phyloP scores from a whole-genome alignment of 1,140 invertebrate species.

The Heliconius hewitsoni region DNA sequence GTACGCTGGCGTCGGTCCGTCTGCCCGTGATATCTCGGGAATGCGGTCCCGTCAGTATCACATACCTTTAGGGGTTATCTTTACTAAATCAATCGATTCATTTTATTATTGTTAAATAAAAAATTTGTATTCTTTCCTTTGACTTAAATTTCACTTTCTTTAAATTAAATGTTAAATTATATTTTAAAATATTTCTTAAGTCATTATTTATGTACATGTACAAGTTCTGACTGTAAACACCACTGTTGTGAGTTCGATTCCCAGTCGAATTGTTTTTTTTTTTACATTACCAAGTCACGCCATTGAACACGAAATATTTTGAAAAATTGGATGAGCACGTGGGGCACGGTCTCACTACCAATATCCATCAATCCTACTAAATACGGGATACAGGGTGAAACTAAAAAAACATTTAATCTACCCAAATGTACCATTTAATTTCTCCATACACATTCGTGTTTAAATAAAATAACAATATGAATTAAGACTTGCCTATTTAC shows the following conservation, averaged over 20 bases:
- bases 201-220: not conserved
- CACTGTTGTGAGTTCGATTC: no score
- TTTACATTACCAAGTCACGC: no score
- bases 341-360: no score
- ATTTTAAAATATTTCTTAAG: not conserved
- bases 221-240: no score
- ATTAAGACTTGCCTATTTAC: conserved; percentile 43
- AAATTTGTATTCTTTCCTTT: not conserved
- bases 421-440: conserved; percentile 34
- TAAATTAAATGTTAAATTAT: not conserved
- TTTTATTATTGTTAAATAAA: conserved; percentile 5
- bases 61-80: not conserved
- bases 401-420: conserved; percentile 8
- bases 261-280: no score
- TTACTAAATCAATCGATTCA: conserved; percentile 15
- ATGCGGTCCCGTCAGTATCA: conserved; percentile 48
- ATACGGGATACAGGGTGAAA: no score
- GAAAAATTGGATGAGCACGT: no score
- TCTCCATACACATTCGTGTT: conserved; percentile 35
- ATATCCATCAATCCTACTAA: no score
- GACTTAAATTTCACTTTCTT: not conserved
- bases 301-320: no score
- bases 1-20: conserved; percentile 51
- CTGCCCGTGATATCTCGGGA: conserved; percentile 50
- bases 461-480: conserved; percentile 42